Evolutionary conservation across 2,797 vertebrate genomes (phyloP).

Genomic region (Echeneis naucrates): DNA sequence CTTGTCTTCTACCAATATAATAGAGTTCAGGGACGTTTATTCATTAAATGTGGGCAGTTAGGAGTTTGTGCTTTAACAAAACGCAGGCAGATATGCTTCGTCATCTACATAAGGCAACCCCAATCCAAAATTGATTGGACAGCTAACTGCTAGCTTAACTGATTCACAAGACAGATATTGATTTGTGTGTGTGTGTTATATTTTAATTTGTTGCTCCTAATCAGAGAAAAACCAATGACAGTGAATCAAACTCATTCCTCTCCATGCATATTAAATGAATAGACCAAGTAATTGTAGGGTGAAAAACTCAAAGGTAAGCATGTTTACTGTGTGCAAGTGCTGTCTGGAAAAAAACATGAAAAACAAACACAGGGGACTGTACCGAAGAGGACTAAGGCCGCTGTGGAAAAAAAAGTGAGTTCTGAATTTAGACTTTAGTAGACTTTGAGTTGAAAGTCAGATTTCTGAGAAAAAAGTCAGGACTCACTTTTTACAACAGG

Average conservation of each 20-base stretch:
- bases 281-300: slow-evolving; percentile 33
- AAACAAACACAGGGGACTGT: background rate
- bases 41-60: slow-evolving; percentile 9
- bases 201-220: slow-evolving; percentile 32
- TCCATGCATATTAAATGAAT: slow-evolving; percentile 48
- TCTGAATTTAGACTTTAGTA: too few relatives aligned
- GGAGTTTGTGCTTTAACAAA: slow-evolving; percentile 30
- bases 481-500: too few relatives aligned
- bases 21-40: background rate
- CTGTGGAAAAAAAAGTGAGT: too few relatives aligned
- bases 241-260: slow-evolving; percentile 62
- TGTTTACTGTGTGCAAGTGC: slow-evolving; percentile 21
- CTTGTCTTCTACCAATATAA: slow-evolving; percentile 3
- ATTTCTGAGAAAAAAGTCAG: too few relatives aligned
- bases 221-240: slow-evolving; percentile 50
- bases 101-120: slow-evolving; percentile 39
- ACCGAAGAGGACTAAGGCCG: too few relatives aligned
- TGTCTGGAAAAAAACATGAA: slow-evolving; percentile 12
- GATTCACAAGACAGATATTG: slow-evolving; percentile 34
- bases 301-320: slow-evolving; percentile 28
- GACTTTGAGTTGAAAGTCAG: too few relatives aligned
- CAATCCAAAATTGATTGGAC: slow-evolving; percentile 41
- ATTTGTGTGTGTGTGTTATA: slow-evolving; percentile 27
- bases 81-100: slow-evolving; percentile 17
- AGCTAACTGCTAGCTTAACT: slow-evolving; percentile 14